Base-by-base conservation (phyloP, 2,113 vertebrate genomes). In the Sceloporus tristichus region DNA sequence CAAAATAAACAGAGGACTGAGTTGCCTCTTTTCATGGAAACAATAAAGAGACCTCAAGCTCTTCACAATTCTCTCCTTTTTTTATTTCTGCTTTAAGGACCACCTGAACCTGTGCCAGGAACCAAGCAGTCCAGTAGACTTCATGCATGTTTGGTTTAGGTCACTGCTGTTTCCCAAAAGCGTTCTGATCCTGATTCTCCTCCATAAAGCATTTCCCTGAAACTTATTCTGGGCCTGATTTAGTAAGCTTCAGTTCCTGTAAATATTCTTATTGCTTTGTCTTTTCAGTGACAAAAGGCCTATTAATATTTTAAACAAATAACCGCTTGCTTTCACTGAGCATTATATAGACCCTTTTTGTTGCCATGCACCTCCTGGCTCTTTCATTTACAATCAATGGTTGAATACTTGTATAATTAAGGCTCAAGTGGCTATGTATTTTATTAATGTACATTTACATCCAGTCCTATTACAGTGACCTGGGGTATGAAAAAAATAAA, bases 251-350 rank as follows among this genome's bases (percentile, higher is more conserved):
- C 87, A 34, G 80, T 89, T 92, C 76, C 87, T 84, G 29, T 74
- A 90, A 93, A 89, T 81, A 70, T 70, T 89, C 88, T 13, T 23
- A 5, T 85, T 85, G 86, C 53, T 88, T 88, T 84, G 27, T 34
- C 71, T 77, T 87, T 59, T 79, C 40, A 56, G 81, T 54, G 86
- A 84, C 0, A 0, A 62, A 48, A 89, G n/a, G 79, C 29, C 66
- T 89, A 91, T 91, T 23, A 87, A 87, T 85, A 77, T 82, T 92
- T 95, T 84, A 90, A 91, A 80, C 5, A 75, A 89, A 53, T 71
- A 75, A 92, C 76, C 5, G n/a, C 73, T 89, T 82, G 54, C 53
- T 87, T 92, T 89, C 56, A 88, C 54, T 87, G 88, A 90, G 87
- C 5, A 7, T 82, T 81, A 0, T 38, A 0, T 38, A 84, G 27